phyloP scores from a whole-genome alignment of 2,888 invertebrate genomes.

The Drosophila hamatofila region DNA sequence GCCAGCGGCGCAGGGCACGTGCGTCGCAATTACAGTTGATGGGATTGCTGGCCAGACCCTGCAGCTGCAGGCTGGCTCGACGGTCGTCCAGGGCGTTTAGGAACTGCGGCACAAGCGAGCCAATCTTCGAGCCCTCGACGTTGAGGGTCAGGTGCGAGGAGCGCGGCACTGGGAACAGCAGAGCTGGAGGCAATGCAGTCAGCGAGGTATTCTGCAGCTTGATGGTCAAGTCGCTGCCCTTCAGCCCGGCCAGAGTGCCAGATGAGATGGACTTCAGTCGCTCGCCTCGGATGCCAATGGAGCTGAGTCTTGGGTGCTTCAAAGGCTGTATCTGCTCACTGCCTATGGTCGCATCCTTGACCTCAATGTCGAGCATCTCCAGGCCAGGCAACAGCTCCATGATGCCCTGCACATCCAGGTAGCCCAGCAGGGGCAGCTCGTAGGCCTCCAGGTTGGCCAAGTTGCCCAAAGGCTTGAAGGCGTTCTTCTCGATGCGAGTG shows the following conservation, averaged over 20 bases:
- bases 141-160: slow-evolving; percentile 93
- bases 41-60: slow-evolving; percentile 92
- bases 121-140: slow-evolving; percentile 91
- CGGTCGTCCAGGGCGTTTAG: slow-evolving; percentile 93
- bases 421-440: slow-evolving; percentile 92
- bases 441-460: slow-evolving; percentile 90
- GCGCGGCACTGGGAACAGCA: slow-evolving; percentile 94
- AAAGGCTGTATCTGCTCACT: slow-evolving; percentile 92
- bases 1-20: slow-evolving; percentile 92
- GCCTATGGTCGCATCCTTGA: slow-evolving; percentile 93
- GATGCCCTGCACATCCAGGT: slow-evolving; percentile 94
- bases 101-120: slow-evolving; percentile 91
- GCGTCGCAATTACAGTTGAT: slow-evolving; percentile 94
- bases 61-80: slow-evolving; percentile 90
- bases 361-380: slow-evolving; percentile 92
- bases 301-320: slow-evolving; percentile 91
- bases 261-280: slow-evolving; percentile 92
- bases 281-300: slow-evolving; percentile 91
- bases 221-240: slow-evolving; percentile 90
- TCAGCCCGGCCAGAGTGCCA: slow-evolving; percentile 93
- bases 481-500: slow-evolving; percentile 92
- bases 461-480: slow-evolving; percentile 90
- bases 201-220: slow-evolving; percentile 93
- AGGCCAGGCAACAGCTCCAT: slow-evolving; percentile 91
- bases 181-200: slow-evolving; percentile 90